Conservation (phyloP, 2,113 vertebrate genomes). For the Anser cygnoides region DNA sequence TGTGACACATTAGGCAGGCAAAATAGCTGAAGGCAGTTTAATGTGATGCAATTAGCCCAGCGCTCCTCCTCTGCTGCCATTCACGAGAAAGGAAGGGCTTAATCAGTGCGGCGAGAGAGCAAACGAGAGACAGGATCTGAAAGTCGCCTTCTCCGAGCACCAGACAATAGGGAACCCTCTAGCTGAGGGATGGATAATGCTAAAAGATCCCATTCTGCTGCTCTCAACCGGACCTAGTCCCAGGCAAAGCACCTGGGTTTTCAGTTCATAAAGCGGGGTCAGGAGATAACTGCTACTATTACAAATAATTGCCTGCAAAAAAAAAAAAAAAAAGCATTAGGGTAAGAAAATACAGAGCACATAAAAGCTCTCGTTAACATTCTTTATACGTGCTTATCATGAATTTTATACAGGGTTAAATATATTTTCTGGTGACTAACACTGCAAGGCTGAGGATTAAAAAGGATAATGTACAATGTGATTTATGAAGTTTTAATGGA, state of each 20-base stretch:
- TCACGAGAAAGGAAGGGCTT: not conserved
- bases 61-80: rapidly evolving
- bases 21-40: not conserved
- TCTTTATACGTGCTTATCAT: constrained; percentile 38
- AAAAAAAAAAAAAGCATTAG: not conserved
- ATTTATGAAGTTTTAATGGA: constrained; percentile 81
- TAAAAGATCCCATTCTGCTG: not conserved
- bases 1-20: not conserved
- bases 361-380: constrained; percentile 59
- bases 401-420: constrained; percentile 68
- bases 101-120: not conserved
- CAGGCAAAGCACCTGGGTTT: not conserved
- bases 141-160: not conserved
- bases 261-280: not conserved
- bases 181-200: not conserved
- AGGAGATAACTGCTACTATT: not conserved
- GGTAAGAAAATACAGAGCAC: constrained; percentile 17
- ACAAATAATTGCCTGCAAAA: constrained; percentile 21
- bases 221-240: not conserved
- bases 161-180: not conserved
- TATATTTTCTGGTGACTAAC: constrained; percentile 62
- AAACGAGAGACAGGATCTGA: rapidly evolving
- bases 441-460: constrained; percentile 70
- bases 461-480: constrained; percentile 73
- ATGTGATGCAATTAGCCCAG: rapidly evolving